Conservation (phyloP, 2,888 invertebrate species). For the Thereva nobilitata region DNA sequence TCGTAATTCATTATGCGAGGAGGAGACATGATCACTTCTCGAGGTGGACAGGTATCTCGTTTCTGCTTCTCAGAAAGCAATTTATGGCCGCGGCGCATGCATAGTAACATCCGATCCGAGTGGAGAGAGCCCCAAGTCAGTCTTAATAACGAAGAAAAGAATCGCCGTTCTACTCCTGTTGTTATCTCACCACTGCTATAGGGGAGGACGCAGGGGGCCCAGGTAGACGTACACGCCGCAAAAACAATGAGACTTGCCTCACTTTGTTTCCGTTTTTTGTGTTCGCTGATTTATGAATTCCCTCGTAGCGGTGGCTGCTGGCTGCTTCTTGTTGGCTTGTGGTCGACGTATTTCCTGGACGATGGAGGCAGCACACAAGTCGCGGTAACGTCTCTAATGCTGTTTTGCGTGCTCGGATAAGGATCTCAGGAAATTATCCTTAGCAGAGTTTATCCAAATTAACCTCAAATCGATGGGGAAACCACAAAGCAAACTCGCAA, state of each 20-base stretch:
- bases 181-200: conserved; percentile 19
- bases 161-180: not conserved
- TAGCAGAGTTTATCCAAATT: too few relatives aligned
- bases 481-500: too few relatives aligned
- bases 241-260: conserved; percentile 4
- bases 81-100: conserved; percentile 10
- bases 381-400: not conserved
- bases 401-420: conserved; percentile 5
- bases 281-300: conserved; percentile 28
- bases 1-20: conserved; percentile 26
- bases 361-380: not conserved
- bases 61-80: conserved; percentile 21
- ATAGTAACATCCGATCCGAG: conserved; percentile 17
- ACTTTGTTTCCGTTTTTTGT: conserved; percentile 30
- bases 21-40: conserved; percentile 11
- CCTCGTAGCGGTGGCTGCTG: not conserved
- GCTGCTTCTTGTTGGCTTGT: conserved; percentile 21
- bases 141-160: too few relatives aligned
- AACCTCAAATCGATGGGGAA: too few relatives aligned
- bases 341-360: conserved; percentile 1
- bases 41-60: conserved; percentile 17
- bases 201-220: not conserved
- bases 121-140: too few relatives aligned
- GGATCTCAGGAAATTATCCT: not conserved
- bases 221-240: not conserved